These are phyloP conservation scores for Microctenopoma stevenorrisi DNA, from an alignment of 2,797 vertebrate species.

Conservation along the genomic window DNA sequence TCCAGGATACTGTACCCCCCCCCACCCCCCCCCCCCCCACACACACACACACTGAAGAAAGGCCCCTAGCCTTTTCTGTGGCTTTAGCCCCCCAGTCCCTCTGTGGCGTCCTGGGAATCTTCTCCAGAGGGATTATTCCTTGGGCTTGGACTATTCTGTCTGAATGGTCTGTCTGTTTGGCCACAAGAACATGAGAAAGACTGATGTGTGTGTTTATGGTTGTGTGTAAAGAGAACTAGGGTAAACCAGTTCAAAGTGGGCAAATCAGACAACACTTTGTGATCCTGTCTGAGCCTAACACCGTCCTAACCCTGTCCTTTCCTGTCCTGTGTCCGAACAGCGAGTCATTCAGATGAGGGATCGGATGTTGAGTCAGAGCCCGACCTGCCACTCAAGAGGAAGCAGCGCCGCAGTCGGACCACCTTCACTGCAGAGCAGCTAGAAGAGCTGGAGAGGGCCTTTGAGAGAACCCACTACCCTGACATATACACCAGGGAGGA, in stretches of 20 bases:
- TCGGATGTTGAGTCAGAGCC: conserved; percentile 97
- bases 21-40: not conserved
- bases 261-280: not conserved
- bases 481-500: conserved; percentile 98
- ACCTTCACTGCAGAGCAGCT: conserved; percentile 96
- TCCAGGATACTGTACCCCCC: conserved; percentile 24
- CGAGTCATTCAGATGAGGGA: conserved; percentile 94
- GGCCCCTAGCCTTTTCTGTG: conserved; percentile 67
- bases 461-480: conserved; percentile 96
- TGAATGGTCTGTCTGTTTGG: conserved; percentile 74
- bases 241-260: conserved; percentile 14
- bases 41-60: conserved; percentile 41
- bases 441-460: conserved; percentile 95
- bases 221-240: conserved; percentile 10
- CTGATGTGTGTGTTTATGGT: conserved; percentile 8
- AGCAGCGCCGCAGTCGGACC: conserved; percentile 95
- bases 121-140: conserved; percentile 67
- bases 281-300: not conserved
- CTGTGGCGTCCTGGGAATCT: conserved; percentile 63
- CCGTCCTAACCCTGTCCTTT: not conserved
- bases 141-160: conserved; percentile 65
- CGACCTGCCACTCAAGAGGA: conserved; percentile 93
- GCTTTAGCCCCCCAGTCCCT: conserved; percentile 70
- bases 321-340: conserved; percentile 59
- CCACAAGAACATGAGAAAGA: conserved; percentile 39